Base-by-base conservation (phyloP, 2,113 vertebrate species). In the Nyctereutes procyonoides region DNA sequence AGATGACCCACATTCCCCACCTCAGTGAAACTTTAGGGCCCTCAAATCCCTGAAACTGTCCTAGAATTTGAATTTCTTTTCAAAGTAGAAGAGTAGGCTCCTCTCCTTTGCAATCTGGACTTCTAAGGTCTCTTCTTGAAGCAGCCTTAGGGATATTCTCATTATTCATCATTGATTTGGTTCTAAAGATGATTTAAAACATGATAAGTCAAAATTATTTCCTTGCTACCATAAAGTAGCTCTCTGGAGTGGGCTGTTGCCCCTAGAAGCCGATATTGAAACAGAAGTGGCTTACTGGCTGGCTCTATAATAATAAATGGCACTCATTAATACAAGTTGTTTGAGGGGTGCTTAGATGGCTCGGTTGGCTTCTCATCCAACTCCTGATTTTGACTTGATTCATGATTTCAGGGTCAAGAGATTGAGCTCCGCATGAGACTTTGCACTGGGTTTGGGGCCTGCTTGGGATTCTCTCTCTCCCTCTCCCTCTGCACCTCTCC, bases 141-240 rank as follows among this genome's bases (percentile, higher is more conserved):
- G 20, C 32, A 74, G 8, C 20, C 35, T 91, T 55, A 69, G 48
- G 7, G 19, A 79, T 58, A 43, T 28, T 53, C 3, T 89, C 67
- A 32, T 22, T 62, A 63, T 43, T 80, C 38, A 71, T 43, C 69
- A 63, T 24, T 48, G 85, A 7, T 35, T 95, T 86, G 51, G 8
- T 90, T 56, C 65, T 84, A 60, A 48, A 81, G 20, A 76, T 83
- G 56, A 95, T 62, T 22, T 84, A 81, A 56, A 80, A 15, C 16
- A 65, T 73, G 43, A 43, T 16, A 80, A 86, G 38, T 82, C 58
- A 81, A 97, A 95, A 86, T 77, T 32, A 89, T 86, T 79, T 97
- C 65, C 56, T 53, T 74, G 35, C 32, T 5, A 65, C 58, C 14
- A 7, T 55, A 19, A 79, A 56, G 67, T 22, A 89, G 60, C 48